These are phyloP conservation scores for Indri indri DNA, from an alignment of 2,113 vertebrate genomes.

Conservation along the genomic window DNA sequence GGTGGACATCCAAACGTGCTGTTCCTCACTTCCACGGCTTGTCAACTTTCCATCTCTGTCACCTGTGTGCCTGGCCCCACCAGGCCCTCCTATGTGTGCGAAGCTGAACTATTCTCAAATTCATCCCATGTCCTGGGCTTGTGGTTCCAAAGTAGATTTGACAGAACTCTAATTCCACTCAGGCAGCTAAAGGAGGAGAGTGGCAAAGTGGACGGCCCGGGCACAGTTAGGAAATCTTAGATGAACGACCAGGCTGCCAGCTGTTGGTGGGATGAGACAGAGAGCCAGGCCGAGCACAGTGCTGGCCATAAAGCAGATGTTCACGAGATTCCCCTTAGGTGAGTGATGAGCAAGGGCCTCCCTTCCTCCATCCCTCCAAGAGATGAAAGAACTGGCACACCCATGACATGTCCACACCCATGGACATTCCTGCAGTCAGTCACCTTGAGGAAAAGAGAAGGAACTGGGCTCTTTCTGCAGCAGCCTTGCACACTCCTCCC, in stretches of 20 bases:
- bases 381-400: background rate
- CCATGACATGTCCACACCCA: accelerated
- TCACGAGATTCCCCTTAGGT: background rate
- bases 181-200: background rate
- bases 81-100: background rate
- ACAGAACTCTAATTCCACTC: background rate
- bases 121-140: background rate
- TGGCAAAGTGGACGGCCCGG: background rate
- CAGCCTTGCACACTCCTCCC: background rate
- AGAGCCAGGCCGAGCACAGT: background rate
- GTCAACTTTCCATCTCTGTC: background rate
- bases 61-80: background rate
- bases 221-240: background rate
- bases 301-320: background rate
- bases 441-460: background rate
- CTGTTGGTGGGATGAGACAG: background rate
- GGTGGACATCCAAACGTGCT: background rate
- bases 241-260: background rate
- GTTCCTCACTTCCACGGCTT: background rate
- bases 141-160: background rate
- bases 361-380: background rate
- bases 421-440: background rate
- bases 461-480: background rate
- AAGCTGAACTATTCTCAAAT: background rate
- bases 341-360: background rate